Conservation (phyloP, 1,140 invertebrate genomes). For the Brachystomella parvula region DNA sequence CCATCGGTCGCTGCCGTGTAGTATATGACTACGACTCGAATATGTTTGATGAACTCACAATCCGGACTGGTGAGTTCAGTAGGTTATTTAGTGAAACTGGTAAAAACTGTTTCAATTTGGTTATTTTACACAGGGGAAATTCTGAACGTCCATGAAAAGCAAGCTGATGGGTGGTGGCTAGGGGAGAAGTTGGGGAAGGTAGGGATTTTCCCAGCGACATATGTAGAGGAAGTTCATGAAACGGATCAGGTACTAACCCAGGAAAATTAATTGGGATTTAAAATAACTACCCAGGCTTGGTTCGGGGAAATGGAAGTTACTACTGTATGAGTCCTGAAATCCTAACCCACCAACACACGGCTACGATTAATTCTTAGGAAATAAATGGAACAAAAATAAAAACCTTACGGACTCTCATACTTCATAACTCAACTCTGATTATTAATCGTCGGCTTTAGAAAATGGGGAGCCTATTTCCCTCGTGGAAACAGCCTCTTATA, state of each 20-base stretch:
- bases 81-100: neutral
- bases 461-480: no score
- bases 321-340: neutral
- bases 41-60: conserved; percentile 75
- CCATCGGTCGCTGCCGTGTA: conserved; percentile 62
- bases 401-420: no score
- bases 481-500: no score
- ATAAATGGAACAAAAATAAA: no score
- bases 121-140: conserved; percentile 57
- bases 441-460: no score
- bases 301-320: no score
- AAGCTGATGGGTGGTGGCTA: conserved; percentile 91
- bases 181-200: conserved; percentile 74
- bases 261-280: no score
- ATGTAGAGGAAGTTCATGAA: conserved; percentile 60
- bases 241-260: no score
- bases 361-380: no score
- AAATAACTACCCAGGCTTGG: no score
- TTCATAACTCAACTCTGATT: no score
- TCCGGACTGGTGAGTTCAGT: conserved; percentile 63
- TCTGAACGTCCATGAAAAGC: conserved; percentile 79
- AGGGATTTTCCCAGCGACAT: conserved; percentile 87
- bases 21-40: conserved; percentile 81
- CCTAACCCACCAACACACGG: no score
- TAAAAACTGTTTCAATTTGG: neutral